These are phyloP conservation scores for Metallyticus violacea DNA, from an alignment of 2,888 invertebrate genomes.

Conservation along the genomic window DNA sequence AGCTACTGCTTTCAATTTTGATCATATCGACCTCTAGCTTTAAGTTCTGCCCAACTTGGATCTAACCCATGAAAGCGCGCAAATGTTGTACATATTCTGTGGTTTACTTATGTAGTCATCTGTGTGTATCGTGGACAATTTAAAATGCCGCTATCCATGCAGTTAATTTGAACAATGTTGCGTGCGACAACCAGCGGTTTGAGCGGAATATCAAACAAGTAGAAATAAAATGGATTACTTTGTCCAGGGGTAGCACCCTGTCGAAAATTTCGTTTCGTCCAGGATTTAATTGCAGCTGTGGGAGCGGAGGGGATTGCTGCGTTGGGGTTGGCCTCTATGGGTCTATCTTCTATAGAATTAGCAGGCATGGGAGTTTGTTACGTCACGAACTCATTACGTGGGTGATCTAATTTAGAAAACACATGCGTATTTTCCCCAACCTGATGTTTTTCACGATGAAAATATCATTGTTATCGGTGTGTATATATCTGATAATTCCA, in stretches of 20 bases:
- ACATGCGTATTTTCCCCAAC: background rate
- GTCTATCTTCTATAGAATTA: background rate
- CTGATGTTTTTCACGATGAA: background rate
- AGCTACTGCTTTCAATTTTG: too few relatives aligned
- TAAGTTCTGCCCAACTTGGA: too few relatives aligned
- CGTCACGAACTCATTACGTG: background rate
- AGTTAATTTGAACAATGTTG: constrained; percentile 13
- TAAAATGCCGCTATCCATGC: background rate
- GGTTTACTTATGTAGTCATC: background rate
- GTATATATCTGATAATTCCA: too few relatives aligned
- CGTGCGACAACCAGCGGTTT: background rate
- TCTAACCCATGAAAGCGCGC: too few relatives aligned
- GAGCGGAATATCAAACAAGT: constrained; percentile 4
- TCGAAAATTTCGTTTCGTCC: constrained; percentile 20
- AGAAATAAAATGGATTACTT: constrained; percentile 22
- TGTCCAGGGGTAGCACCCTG: constrained; percentile 4
- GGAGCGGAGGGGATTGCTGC: background rate
- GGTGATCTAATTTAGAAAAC: background rate
- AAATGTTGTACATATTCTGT: too few relatives aligned
- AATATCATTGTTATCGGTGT: background rate
- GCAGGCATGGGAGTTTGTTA: background rate
- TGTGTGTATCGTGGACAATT: background rate
- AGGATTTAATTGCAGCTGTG: constrained; percentile 14
- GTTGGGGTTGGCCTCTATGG: background rate
- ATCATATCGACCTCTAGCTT: too few relatives aligned